phyloP scores from a whole-genome alignment of 2,797 vertebrate genomes.

The Syncerus caffer region DNA sequence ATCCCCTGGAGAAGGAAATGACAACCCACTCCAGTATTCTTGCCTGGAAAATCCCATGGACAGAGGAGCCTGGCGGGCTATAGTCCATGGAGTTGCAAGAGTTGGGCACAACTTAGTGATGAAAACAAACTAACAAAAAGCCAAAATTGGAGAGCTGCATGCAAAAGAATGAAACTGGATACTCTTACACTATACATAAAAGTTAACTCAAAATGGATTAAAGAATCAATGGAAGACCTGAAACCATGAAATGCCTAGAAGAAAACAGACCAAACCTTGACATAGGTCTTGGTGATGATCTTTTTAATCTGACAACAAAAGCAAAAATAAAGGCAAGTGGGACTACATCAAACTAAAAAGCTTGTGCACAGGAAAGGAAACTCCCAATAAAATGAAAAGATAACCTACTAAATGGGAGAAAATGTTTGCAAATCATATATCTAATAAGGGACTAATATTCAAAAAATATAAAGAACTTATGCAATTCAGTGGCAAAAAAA shows the following conservation, averaged over 20 bases:
- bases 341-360: neutral
- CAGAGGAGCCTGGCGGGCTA: neutral
- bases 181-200: neutral
- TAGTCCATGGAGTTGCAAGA: neutral
- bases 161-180: neutral
- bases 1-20: neutral
- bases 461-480: neutral
- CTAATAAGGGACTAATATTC: neutral
- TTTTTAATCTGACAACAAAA: neutral
- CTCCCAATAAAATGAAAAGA: neutral
- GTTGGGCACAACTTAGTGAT: neutral
- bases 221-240: neutral
- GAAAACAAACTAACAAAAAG: neutral
- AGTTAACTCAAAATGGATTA: neutral
- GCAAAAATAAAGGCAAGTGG: neutral
- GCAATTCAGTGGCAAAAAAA: neutral
- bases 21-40: neutral
- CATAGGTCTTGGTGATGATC: neutral
- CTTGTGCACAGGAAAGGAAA: neutral
- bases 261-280: neutral
- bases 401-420: neutral
- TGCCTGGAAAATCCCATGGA: neutral
- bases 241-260: neutral
- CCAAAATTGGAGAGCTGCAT: neutral
- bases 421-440: neutral